Percentiles rank a stretch among this genome's conserved stretches.
phyloP scores from a whole-genome alignment of 2,888 invertebrate genomes.

The Eudasyphora cyanicolor region DNA sequence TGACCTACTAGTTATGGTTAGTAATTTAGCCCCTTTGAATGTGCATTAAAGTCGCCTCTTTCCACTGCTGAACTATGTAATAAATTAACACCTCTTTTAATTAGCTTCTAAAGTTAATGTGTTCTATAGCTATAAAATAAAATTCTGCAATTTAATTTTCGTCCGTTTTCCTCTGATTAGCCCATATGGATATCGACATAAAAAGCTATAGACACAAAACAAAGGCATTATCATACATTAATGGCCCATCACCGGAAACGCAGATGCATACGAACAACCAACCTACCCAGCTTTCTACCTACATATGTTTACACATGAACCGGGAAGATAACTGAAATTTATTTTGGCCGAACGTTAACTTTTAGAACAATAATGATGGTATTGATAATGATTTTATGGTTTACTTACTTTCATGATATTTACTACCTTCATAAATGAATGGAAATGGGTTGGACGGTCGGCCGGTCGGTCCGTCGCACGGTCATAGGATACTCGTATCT shows the following conservation, averaged over 20 bases:
- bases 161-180: background rate
- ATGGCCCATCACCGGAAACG: background rate
- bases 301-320: background rate
- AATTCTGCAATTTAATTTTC: too few relatives aligned
- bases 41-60: too few relatives aligned
- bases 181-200: background rate
- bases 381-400: conserved; percentile 59
- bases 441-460: background rate
- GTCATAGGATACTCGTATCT: background rate
- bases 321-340: background rate
- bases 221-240: background rate
- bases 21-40: too few relatives aligned
- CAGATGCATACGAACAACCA: background rate
- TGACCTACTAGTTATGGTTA: too few relatives aligned
- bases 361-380: conserved; percentile 49
- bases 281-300: too few relatives aligned
- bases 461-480: background rate
- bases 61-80: too few relatives aligned
- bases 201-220: background rate
- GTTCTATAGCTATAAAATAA: too few relatives aligned
- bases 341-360: conserved; percentile 49
- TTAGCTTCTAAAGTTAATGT: too few relatives aligned
- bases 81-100: too few relatives aligned
- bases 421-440: conserved; percentile 30
- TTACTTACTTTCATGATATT: conserved; percentile 38